Conservation (phyloP, 2,113 vertebrate genomes). For the Platichthys stellatus region DNA sequence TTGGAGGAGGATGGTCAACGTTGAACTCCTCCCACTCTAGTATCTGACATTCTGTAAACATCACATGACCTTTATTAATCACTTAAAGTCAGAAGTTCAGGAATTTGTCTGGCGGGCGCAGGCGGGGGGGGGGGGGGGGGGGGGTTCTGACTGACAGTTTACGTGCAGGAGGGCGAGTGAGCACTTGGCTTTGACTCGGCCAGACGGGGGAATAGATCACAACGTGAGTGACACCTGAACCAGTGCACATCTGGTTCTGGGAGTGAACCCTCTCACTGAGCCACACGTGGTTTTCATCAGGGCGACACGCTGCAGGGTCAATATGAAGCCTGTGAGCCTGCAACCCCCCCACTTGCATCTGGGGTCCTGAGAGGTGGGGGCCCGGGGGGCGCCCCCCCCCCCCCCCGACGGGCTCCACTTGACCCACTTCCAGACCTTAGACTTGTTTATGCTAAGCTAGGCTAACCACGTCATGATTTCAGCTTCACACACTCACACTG, state of each 20-base stretch:
- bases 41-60: neutral
- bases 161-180: neutral
- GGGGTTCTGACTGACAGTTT: neutral
- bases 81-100: neutral
- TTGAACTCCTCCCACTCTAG: neutral
- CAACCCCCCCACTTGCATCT: constrained; percentile 10
- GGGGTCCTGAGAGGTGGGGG: constrained; percentile 47
- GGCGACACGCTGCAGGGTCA: constrained; percentile 52
- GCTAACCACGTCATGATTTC: no score
- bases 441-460: neutral
- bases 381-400: no score
- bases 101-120: constrained; percentile 9
- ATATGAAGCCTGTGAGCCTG: constrained; percentile 35
- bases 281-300: constrained; percentile 64
- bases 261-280: constrained; percentile 34
- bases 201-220: constrained; percentile 17
- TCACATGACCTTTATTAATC: neutral
- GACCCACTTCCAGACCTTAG: constrained; percentile 59
- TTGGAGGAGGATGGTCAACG: neutral
- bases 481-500: no score
- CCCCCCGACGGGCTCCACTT: constrained; percentile 41
- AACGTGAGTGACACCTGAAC: constrained; percentile 63
- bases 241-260: constrained; percentile 64
- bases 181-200: neutral
- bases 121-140: neutral